A percentile compares a stretch with the other conserved stretches of the same genome.
Conservation (phyloP, 1,140 invertebrate species). For the Harlomillsia oculata region DNA sequence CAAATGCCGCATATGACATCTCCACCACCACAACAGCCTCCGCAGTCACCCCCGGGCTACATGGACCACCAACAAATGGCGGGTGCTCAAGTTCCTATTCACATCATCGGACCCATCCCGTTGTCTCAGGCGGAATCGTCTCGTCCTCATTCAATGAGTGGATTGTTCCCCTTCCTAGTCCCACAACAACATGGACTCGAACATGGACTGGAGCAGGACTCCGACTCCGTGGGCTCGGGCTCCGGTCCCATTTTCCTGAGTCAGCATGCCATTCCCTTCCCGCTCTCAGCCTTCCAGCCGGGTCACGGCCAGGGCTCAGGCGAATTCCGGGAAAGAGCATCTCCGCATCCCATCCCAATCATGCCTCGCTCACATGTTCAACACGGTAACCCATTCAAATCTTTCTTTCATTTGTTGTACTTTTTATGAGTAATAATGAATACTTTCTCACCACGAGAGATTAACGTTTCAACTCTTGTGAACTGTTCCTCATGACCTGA, state of each 20-base stretch:
- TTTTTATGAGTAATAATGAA: no score
- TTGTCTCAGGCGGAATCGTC: neutral
- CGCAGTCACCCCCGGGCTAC: neutral
- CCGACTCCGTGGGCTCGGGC: no score
- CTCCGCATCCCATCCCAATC: slow-evolving; percentile 30
- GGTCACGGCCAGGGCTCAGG: neutral
- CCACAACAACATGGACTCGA: no score
- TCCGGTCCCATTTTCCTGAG: no score
- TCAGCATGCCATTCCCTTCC: neutral
- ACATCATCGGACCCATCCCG: slow-evolving; percentile 31
- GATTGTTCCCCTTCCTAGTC: no score
- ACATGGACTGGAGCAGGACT: no score
- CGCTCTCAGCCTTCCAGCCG: neutral
- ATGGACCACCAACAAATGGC: neutral
- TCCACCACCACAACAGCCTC: slow-evolving; percentile 11
- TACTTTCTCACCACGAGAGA: no score
- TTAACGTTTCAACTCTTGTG: no score
- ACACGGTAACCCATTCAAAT: slow-evolving; percentile 24
- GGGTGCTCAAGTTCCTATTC: slow-evolving; percentile 23
- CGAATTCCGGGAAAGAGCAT: slow-evolving; percentile 30
- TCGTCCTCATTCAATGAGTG: no score
- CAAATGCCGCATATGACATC: slow-evolving; percentile 6
- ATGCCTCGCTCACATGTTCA: slow-evolving; percentile 27
- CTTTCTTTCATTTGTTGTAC: neutral
- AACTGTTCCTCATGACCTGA: no score